These are phyloP conservation scores for Eidolon helvum DNA, from an alignment of 2,113 vertebrate genomes.

Conservation along the genomic window DNA sequence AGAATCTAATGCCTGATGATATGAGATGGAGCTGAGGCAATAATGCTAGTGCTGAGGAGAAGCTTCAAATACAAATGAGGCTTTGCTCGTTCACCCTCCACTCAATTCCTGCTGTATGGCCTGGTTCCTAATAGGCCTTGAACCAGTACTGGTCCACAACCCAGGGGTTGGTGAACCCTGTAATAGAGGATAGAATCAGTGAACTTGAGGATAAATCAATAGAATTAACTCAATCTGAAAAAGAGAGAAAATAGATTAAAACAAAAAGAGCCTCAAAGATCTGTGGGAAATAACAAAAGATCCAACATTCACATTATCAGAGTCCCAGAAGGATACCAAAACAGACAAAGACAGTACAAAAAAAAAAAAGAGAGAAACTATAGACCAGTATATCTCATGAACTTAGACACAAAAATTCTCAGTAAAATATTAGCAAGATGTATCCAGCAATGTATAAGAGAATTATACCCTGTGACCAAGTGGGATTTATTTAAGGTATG, in stretches of 20 bases:
- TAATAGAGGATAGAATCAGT: background rate
- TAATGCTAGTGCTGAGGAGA: too few relatives aligned
- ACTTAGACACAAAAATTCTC: background rate
- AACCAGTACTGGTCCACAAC: too few relatives aligned
- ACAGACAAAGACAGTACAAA: background rate
- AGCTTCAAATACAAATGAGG: too few relatives aligned
- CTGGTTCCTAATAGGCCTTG: too few relatives aligned
- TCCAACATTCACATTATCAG: background rate
- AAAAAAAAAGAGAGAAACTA: background rate
- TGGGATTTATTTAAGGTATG: background rate
- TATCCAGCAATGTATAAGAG: background rate
- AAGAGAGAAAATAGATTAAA: background rate
- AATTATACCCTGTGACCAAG: background rate
- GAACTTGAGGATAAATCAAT: background rate
- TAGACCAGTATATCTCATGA: background rate
- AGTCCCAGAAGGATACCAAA: background rate
- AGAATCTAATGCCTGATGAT: too few relatives aligned
- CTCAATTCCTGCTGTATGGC: too few relatives aligned
- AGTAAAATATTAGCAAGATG: background rate
- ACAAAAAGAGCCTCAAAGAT: background rate
- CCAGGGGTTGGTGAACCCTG: too few relatives aligned
- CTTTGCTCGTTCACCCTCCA: too few relatives aligned
- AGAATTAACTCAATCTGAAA: background rate
- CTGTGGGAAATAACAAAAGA: slow-evolving; percentile 13
- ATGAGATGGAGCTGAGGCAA: too few relatives aligned